A percentile compares a stretch with the other conserved stretches of the same genome.
Evolutionary conservation across 2,113 vertebrate species (phyloP).

Genomic region (Plecturocebus donacophilus): DNA sequence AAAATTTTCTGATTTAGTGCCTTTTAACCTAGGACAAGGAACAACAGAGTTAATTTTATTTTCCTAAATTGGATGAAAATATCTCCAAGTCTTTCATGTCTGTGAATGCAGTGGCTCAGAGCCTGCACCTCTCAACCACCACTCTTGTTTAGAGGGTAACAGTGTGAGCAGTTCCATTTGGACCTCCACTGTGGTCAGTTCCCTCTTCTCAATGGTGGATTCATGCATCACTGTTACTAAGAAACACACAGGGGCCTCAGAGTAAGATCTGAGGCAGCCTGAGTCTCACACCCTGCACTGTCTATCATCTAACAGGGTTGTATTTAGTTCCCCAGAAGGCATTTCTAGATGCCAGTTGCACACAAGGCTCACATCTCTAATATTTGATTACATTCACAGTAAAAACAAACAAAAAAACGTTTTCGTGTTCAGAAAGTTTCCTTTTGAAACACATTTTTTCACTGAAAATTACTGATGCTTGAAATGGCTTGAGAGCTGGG

Average conservation of each 20-base stretch:
- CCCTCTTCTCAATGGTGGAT: neutral
- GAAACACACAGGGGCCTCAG: neutral
- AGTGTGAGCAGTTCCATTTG: neutral
- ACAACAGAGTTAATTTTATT: neutral
- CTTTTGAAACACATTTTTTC: conserved; percentile 31
- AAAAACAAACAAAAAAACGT: neutral
- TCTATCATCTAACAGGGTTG: neutral
- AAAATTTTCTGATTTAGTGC: neutral
- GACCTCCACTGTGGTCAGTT: neutral
- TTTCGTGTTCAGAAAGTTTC: neutral
- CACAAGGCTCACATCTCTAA: neutral
- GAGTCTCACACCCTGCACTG: neutral
- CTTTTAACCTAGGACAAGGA: neutral
- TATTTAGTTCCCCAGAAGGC: neutral
- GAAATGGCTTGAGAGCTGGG: neutral
- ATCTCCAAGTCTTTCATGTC: neutral
- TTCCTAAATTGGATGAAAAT: neutral
- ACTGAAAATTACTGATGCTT: conserved; percentile 23
- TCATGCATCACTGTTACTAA: rapidly evolving
- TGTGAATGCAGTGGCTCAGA: neutral
- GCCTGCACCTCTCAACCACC: neutral
- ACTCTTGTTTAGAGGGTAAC: neutral
- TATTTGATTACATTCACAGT: conserved; percentile 15
- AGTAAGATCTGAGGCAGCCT: neutral
- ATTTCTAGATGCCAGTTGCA: neutral